Base-by-base conservation (phyloP, 2,888 invertebrate species). In the Venustoraphidia nigricollis region DNA sequence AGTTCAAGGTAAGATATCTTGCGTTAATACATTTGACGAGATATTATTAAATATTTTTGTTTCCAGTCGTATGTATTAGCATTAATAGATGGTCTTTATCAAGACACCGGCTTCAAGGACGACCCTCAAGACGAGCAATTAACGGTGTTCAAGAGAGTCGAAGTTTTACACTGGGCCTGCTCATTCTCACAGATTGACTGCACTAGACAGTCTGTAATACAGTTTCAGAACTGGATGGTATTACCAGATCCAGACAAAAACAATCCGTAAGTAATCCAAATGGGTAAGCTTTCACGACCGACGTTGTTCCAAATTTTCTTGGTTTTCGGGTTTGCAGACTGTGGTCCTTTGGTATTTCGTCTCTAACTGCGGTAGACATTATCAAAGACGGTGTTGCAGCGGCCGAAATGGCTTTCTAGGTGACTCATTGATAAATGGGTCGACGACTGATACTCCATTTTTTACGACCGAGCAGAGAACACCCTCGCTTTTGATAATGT, bases 221-320 rank as follows among this genome's bases (percentile, higher is more conserved):
- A 83, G 58, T 91, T 85, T 60, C 76, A 80, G 35, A 79, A 81
- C 55, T 89, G 89, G 87, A 79, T 81, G 64, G 68, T 75, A 48
- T 69, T 74, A 0, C 77, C 83, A 0, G 77, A 83, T 60, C 86
- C 88, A 2, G 81, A 84, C 56, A 66, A 68, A 2, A 75, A 76
- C 55, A 88, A 89, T 63, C 82, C 84, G 85, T 88, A 64, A 76
- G 77, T 68, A 46, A 45, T n/a, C n/a, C n/a, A n/a, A n/a, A n/a
- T n/a, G n/a, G n/a, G n/a, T n/a, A n/a, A n/a, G n/a, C n/a, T n/a
- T n/a, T n/a, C n/a, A n/a, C n/a, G n/a, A n/a, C n/a, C n/a, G n/a
- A n/a, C n/a, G n/a, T n/a, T n/a, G n/a, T n/a, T n/a, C n/a, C n/a
- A n/a, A n/a, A n/a, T n/a, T n/a, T n/a, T n/a, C n/a, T n/a, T n/a